Evolutionary conservation across 2,797 vertebrate species (phyloP), one percentile per base, ranked within the genome.

Genomic region (Fundulus diaphanus): DNA sequence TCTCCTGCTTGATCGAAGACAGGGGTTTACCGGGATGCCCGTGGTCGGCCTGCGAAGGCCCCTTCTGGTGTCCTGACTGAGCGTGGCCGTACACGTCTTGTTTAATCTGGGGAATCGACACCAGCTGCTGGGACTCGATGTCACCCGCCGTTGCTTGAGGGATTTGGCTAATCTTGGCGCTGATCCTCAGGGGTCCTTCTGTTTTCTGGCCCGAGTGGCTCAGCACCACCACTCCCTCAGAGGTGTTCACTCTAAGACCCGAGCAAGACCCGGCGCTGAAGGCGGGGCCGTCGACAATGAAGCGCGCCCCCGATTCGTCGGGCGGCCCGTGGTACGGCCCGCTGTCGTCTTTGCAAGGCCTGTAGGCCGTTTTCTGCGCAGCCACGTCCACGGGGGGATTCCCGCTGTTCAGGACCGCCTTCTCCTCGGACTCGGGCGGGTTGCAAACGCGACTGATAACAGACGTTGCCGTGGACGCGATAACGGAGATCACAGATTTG

Each of bases 121-220:
- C 97, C 0, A 98, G 94, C 90, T 98, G 98, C 71, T 99, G 98
- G 70, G 98, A 98, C 78, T 99, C 98, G 0, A 99, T 99, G 85
- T 99, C 98, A 31, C 97, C 96, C 0, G 96, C 96, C 0, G 97
- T 97, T 37, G 98, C 98, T 0, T 97, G 97, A 29, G 98, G 98
- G 71, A 99, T 99, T 91, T 97, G 98, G 92, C 98, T 99, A 78
- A 99, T 99, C 92, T 99, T 99, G 69, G 98, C 98, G 79, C 96
- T 98, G 46, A 99, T 98, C 8, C 98, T 93, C 82, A 97, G 97
- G 0, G 96, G 97, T 12, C 98, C 98, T 89, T 99, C 98, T 0
- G 96, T 97, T 91, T 99, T 99, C 90, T 99, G 98, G 0, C 98
- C 98, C 0, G 98, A 99, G 80, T 99, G 98, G 89, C 97, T 99